Conservation (phyloP, 2,888 invertebrate genomes). For the Trissolcus japonicus region DNA sequence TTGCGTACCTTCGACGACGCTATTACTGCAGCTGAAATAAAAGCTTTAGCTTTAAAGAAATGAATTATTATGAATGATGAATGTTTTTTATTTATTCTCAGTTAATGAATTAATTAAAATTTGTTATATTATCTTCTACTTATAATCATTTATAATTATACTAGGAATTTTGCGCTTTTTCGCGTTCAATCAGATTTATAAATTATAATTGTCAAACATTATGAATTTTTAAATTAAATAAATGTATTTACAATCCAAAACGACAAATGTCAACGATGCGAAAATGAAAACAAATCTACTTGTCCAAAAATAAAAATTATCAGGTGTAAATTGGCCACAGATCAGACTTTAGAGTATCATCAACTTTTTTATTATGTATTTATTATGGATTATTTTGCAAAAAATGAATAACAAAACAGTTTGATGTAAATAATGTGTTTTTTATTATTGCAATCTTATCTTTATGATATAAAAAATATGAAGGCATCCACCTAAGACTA, state of each 20-base stretch:
- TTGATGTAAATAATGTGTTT: slow-evolving; percentile 60
- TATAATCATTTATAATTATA: background rate
- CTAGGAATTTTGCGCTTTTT: too few species aligned
- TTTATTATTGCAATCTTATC: slow-evolving; percentile 65
- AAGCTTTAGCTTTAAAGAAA: slow-evolving; percentile 71
- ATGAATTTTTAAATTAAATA: too few species aligned
- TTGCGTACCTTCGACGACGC: slow-evolving; percentile 76
- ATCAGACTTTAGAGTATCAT: too few species aligned
- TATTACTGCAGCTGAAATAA: slow-evolving; percentile 75
- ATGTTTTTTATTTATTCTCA: background rate
- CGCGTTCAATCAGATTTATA: too few species aligned
- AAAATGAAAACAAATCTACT: too few species aligned
- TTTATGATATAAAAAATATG: slow-evolving; percentile 70
- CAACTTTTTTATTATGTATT: too few species aligned
- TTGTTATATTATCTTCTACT: background rate
- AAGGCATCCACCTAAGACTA: slow-evolving; percentile 70
- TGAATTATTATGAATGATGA: slow-evolving; percentile 17
- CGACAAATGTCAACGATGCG: too few species aligned
- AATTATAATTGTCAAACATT: too few species aligned
- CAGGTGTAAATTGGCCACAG: too few species aligned
- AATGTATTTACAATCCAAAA: too few species aligned
- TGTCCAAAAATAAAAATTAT: too few species aligned
- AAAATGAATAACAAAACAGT: slow-evolving; percentile 51
- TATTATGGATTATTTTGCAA: background rate
- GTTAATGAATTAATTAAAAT: slow-evolving; percentile 1